These are phyloP conservation scores for Drosophila nannoptera DNA, from an alignment of 1,140 invertebrate species.

Conservation along the genomic window DNA sequence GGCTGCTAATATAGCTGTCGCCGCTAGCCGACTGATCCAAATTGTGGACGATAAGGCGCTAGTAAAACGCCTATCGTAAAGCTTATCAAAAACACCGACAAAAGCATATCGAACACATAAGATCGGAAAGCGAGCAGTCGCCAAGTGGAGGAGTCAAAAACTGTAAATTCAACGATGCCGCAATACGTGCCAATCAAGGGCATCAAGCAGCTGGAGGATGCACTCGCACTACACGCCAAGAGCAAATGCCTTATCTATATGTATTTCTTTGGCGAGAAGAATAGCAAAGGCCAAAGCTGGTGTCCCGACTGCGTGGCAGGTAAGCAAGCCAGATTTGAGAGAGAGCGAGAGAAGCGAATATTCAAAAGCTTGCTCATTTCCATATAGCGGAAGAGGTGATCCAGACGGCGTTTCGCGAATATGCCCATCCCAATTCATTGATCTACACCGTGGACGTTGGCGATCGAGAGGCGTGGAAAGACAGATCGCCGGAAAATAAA, in stretches of 20 bases:
- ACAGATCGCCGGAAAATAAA: slow-evolving; percentile 22
- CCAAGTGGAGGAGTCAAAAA: background rate
- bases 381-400: slow-evolving; percentile 43
- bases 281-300: slow-evolving; percentile 54
- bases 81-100: slow-evolving; percentile 19
- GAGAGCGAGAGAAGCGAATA: too few relatives aligned
- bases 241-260: slow-evolving; percentile 44
- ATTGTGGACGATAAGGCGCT: slow-evolving; percentile 8
- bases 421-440: slow-evolving; percentile 38
- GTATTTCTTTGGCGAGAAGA: slow-evolving; percentile 64
- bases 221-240: slow-evolving; percentile 30
- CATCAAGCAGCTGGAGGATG: slow-evolving; percentile 44
- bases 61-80: background rate
- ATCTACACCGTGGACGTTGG: slow-evolving; percentile 62
- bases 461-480: slow-evolving; percentile 46
- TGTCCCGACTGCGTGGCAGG: slow-evolving; percentile 62
- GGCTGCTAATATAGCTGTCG: too few relatives aligned
- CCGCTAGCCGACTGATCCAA: slow-evolving; percentile 1
- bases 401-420: slow-evolving; percentile 40
- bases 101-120: slow-evolving; percentile 7
- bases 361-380: background rate
- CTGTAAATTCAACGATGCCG: slow-evolving; percentile 61
- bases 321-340: slow-evolving; percentile 14
- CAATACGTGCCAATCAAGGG: slow-evolving; percentile 48
- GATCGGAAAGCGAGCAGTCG: background rate